phyloP scores from a whole-genome alignment of 1,140 invertebrate species.

The Idris sp. region DNA sequence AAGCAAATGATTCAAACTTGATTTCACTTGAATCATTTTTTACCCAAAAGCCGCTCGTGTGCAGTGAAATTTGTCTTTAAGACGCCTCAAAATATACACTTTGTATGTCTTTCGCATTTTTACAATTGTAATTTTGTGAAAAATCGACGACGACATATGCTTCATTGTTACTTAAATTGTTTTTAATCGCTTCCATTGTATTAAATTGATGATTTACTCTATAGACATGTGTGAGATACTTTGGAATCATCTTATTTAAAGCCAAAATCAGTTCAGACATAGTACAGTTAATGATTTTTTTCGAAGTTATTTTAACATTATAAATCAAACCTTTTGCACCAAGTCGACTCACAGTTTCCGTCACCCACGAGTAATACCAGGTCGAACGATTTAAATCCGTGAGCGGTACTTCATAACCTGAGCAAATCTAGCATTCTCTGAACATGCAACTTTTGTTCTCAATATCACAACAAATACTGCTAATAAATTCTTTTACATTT shows the following conservation, averaged over 20 bases:
- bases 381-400: constrained; percentile 15
- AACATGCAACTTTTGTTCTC: constrained; percentile 49
- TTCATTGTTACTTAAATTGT: neutral
- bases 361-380: constrained; percentile 40
- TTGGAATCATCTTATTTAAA: constrained; percentile 17
- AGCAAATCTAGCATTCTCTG: constrained; percentile 39
- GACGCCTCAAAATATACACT: constrained; percentile 1
- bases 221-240: constrained; percentile 7
- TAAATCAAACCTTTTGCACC: constrained; percentile 33
- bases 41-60: neutral
- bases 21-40: neutral
- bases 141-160: neutral
- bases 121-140: constrained; percentile 3
- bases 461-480: constrained; percentile 35
- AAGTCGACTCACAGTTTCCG: constrained; percentile 27
- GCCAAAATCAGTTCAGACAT: constrained; percentile 50
- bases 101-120: neutral
- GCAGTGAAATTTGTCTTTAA: constrained; percentile 5
- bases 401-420: constrained; percentile 16
- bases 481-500: no score
- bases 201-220: constrained; percentile 12
- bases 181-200: constrained; percentile 1
- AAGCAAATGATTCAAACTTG: neutral
- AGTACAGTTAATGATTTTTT: constrained; percentile 45
- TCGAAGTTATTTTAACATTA: constrained; percentile 43